Percentiles rank a stretch among this genome's conserved stretches.
These are phyloP conservation scores for Daboia siamensis DNA, from an alignment of 2,113 vertebrate genomes.

Conservation along the genomic window DNA sequence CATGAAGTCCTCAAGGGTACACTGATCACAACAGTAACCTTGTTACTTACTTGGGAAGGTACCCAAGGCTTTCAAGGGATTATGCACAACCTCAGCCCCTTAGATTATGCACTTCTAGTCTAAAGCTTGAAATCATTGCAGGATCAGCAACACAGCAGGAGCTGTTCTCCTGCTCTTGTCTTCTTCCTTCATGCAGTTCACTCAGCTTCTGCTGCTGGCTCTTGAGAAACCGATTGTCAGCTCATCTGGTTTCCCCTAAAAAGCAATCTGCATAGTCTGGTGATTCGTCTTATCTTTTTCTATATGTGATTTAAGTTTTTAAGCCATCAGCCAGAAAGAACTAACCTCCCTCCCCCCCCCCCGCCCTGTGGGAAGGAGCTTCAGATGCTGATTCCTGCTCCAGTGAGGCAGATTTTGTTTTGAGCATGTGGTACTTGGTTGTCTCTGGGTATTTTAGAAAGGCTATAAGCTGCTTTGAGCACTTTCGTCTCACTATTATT, in stretches of 20 bases:
- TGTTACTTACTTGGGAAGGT: neutral
- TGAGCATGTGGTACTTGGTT: neutral
- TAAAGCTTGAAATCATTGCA: neutral
- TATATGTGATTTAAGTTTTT: neutral
- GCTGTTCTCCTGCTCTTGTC: neutral
- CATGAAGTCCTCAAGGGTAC: neutral
- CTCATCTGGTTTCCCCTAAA: neutral
- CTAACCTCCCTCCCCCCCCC: neutral
- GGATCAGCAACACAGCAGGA: neutral
- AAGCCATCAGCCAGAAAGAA: neutral
- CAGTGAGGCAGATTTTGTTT: neutral
- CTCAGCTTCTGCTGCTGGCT: neutral
- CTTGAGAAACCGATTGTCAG: neutral
- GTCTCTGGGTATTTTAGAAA: neutral
- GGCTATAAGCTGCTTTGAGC: neutral
- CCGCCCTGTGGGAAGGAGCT: neutral
- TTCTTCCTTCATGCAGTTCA: neutral
- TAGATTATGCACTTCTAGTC: neutral
- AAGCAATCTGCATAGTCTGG: neutral
- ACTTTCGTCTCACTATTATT: neutral
- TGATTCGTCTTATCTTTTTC: neutral
- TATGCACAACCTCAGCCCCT: neutral
- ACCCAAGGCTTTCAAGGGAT: neutral
- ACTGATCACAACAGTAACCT: neutral
- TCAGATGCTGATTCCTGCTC: neutral